phyloP scores from a whole-genome alignment of 2,113 vertebrate species.

The Gyps fulvus region DNA sequence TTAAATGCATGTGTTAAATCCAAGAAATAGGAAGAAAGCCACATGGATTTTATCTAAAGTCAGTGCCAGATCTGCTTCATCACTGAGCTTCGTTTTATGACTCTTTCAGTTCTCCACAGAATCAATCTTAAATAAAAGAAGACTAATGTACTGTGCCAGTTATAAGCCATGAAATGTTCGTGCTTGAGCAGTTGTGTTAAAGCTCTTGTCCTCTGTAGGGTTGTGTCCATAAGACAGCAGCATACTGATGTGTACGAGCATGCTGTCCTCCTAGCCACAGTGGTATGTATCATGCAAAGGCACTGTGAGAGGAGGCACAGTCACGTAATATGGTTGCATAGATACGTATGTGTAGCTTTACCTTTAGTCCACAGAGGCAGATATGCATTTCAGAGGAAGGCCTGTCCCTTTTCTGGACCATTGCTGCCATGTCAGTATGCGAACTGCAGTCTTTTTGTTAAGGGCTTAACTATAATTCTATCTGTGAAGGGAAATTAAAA shows the following conservation, averaged over 20 bases:
- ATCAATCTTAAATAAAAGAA: background rate
- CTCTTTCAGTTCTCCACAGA: background rate
- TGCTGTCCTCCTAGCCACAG: background rate
- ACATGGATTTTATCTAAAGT: background rate
- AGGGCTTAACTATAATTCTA: background rate
- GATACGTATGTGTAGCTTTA: background rate
- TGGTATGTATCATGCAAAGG: background rate
- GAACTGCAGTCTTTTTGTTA: background rate
- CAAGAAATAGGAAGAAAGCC: background rate
- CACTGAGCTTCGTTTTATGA: background rate
- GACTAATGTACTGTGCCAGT: background rate
- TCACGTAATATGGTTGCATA: background rate
- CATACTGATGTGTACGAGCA: background rate
- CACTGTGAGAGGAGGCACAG: background rate
- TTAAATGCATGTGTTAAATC: background rate
- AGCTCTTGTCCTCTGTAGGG: background rate
- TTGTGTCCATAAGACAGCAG: background rate
- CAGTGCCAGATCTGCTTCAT: background rate
- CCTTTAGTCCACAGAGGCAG: background rate
- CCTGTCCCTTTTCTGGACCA: background rate
- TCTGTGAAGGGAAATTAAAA: background rate
- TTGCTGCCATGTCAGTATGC: background rate
- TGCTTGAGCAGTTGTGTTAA: background rate
- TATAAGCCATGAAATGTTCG: background rate
- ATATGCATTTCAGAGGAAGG: background rate